Base-by-base conservation (phyloP, 2,113 vertebrate genomes). In the Polyodon spathula region DNA sequence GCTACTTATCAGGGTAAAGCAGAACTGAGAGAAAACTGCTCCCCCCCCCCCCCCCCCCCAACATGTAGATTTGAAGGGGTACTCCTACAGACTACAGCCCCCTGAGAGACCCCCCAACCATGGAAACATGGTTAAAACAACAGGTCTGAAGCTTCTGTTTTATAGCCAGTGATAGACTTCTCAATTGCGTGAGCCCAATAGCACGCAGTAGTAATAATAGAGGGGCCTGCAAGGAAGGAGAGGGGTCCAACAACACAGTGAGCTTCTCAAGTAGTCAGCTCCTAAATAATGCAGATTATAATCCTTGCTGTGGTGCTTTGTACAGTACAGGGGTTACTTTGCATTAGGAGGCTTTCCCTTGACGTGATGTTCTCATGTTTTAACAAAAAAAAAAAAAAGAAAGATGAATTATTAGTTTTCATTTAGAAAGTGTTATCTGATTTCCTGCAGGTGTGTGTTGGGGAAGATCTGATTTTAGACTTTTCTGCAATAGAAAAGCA, bases 401-500 rank as follows among this genome's bases (percentile, higher is more conserved):
- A 37, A 59, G 62, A 63, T 58, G 44, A 74, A 67, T 69, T 43
- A 6, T 5, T 48, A 56, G 14, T 9, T 66, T 74, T 63, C 65
- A 54, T 55, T 73, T 68, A 65, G 67, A 60, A 59, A 50, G 16
- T 55, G 58, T 56, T 70, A 8, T 61, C 38, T 63, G 27, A 2
- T 61, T 75, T 69, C 67, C 48, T 44, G 66, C 39, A 65, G 50
- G 62, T 70, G 54, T 69, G 61, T 69, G 58, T 71, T 60, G 64
- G 48, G 61, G 74, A 73, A 71, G 76, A 68, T 76, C 63, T 65
- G 62, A 70, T 65, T 78, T 59, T 15, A 63, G 16, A 8, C 50
- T 68, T 77, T 73, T 71, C 63, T 63, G 73, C 67, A 65, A 69
- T 9, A 64, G 64, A 56, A 68, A 71, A 69, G 69, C 51, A 1